phyloP scores from a whole-genome alignment of 2,113 vertebrate genomes.

The Pollimyrus isidori region DNA sequence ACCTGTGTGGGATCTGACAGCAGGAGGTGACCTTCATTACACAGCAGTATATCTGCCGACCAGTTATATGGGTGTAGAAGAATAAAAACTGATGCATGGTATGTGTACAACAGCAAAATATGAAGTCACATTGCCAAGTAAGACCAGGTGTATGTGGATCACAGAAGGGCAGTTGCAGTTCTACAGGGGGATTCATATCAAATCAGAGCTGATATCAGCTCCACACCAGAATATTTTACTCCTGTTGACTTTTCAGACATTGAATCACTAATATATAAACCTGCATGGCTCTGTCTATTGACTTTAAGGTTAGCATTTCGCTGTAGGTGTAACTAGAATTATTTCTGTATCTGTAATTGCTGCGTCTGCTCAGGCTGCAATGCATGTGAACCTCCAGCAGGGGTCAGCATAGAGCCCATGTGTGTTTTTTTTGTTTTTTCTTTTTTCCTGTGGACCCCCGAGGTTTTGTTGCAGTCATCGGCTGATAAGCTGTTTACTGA shows the following conservation, averaged over 20 bases:
- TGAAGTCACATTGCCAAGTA: neutral
- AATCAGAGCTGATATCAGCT: neutral
- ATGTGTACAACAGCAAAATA: neutral
- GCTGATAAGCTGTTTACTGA: neutral
- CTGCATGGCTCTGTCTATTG: neutral
- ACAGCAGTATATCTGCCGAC: neutral
- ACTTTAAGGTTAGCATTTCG: neutral
- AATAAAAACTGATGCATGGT: neutral
- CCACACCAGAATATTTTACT: neutral
- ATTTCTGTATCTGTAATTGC: neutral
- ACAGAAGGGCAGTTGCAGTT: neutral
- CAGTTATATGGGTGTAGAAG: neutral
- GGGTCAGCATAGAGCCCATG: neutral
- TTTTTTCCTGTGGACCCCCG: neutral
- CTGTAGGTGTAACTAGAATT: neutral
- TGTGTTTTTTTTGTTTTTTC: neutral
- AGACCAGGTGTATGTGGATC: neutral
- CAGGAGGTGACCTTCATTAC: neutral
- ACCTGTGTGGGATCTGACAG: neutral
- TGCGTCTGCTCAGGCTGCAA: neutral
- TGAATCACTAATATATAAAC: neutral
- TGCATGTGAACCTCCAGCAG: neutral
- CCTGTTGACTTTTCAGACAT: neutral
- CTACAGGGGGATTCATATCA: neutral
- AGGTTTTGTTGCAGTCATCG: neutral